Conservation (phyloP, 2,797 vertebrate genomes). For the Macropus fuliginosus region DNA sequence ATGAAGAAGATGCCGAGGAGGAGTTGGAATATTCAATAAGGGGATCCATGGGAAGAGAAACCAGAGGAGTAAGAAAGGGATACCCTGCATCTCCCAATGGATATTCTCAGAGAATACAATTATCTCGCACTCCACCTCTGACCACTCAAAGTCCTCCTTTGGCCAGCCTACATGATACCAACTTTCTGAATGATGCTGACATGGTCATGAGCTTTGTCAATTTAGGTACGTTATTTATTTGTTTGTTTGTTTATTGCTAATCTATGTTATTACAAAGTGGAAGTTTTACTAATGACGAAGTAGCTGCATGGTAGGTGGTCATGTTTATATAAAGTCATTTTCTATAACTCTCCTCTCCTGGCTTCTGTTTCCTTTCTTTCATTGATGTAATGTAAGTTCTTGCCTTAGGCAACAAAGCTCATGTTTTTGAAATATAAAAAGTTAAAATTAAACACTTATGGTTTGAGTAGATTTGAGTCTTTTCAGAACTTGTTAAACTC, state of each 20-base stretch:
- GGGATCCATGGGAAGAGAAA: constrained; percentile 87
- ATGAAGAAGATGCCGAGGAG: constrained; percentile 91
- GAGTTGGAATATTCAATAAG: constrained; percentile 87
- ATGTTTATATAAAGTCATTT: constrained; percentile 85
- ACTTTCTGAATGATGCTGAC: constrained; percentile 98
- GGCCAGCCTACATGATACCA: constrained; percentile 93
- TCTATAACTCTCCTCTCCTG: constrained; percentile 82
- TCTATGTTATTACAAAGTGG: constrained; percentile 70
- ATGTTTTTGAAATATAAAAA: constrained; percentile 69
- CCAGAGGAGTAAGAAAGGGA: constrained; percentile 89
- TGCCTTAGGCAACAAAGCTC: constrained; percentile 80
- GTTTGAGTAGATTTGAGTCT: constrained; percentile 73
- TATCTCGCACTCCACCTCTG: constrained; percentile 90
- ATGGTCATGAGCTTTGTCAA: constrained; percentile 99
- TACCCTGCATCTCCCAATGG: constrained; percentile 91
- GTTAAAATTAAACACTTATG: constrained; percentile 76
- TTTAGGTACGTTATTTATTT: constrained; percentile 92
- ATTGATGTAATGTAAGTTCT: constrained; percentile 81
- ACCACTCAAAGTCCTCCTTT: constrained; percentile 93
- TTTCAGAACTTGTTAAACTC: constrained; percentile 80
- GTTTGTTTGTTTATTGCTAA: constrained; percentile 50
- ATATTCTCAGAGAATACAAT: constrained; percentile 91
- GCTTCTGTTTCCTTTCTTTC: constrained; percentile 86
- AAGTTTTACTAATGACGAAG: constrained; percentile 77
- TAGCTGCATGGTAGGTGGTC: constrained; percentile 84